Evolutionary conservation across 2,797 vertebrate genomes (phyloP).

Genomic region (Chaunax sp.): DNA sequence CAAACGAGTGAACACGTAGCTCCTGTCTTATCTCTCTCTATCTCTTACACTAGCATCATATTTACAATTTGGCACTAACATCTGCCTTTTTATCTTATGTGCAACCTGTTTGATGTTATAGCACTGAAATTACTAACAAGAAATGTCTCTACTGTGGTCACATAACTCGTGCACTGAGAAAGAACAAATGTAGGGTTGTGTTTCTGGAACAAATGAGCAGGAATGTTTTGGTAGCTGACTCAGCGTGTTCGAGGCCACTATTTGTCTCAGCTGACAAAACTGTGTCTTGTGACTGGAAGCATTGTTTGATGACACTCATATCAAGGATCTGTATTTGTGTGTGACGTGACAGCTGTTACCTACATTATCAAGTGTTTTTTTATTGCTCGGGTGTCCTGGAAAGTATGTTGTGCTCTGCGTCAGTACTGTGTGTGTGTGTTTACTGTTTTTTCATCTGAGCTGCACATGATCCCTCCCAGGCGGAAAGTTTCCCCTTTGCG

Average conservation of each 20-base stretch:
- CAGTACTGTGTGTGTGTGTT: conserved; percentile 9
- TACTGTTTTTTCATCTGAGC: conserved; percentile 22
- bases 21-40: too few relatives aligned
- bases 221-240: conserved; percentile 47
- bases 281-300: conserved; percentile 50
- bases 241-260: conserved; percentile 22
- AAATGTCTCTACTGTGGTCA: conserved; percentile 4
- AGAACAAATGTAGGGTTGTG: background rate
- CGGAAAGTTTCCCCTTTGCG: conserved; percentile 47
- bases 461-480: conserved; percentile 55
- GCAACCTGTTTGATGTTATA: background rate
- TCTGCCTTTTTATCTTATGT: too few relatives aligned
- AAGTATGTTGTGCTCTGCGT: conserved; percentile 46
- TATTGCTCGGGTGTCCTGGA: conserved; percentile 44
- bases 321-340: conserved; percentile 56
- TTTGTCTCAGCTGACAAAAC: conserved; percentile 65
- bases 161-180: conserved; percentile 33
- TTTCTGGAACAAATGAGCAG: conserved; percentile 41
- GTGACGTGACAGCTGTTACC: conserved; percentile 63
- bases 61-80: background rate
- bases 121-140: background rate
- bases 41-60: too few relatives aligned
- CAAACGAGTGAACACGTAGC: too few relatives aligned
- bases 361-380: conserved; percentile 46
- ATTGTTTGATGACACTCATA: conserved; percentile 58